Base-by-base conservation (phyloP, 2,113 vertebrate species). In the Arenaria interpres region DNA sequence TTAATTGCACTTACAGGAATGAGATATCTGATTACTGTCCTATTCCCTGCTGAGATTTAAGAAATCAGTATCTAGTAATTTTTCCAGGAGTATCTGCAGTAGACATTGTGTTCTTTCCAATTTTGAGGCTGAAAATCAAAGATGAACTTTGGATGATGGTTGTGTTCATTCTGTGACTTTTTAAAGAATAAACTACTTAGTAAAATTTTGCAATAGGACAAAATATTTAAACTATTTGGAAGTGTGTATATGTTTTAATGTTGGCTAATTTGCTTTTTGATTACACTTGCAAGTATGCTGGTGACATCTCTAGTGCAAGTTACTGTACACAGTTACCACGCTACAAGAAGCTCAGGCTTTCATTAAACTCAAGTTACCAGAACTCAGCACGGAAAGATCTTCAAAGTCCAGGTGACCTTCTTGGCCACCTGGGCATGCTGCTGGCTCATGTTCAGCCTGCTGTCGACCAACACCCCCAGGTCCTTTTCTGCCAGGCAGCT, bases 1-100 rank as follows among this genome's bases (percentile, higher is more conserved):
- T 94, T 90, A 93, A 89, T 78, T 80, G 48, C 24, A 53, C n/a
- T 93, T 86, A 51, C 30, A 72, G 87, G 25, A 93, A 68, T 46
- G 7, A 50, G 77, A 33, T 62, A 56, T 60, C 50, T 89, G 88
- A 46, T 81, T 89, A 62, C 35, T 76, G 50, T 59, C 41, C 25
- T 72, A 18, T 89, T 96, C 67, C 30, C 41, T 78, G 30, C 11
- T 50, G 74, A 84, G 71, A 77, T 87, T 82, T 81, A 85, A 71
- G 50, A 93, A 80, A 74, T 74, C 33, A 43, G 19, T 87, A 28
- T 69, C 23, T 68, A 59, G 45, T 64, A 85, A 79, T 64, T 84
- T 84, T 9, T 71, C 84, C 43, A 96, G 79, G 85, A 4, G 1
- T 73, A 59, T 87, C 82, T 81, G 39, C 37, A 82, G 41, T 43